phyloP scores from a whole-genome alignment of 2,888 invertebrate species.

The Heliconius ethilla region DNA sequence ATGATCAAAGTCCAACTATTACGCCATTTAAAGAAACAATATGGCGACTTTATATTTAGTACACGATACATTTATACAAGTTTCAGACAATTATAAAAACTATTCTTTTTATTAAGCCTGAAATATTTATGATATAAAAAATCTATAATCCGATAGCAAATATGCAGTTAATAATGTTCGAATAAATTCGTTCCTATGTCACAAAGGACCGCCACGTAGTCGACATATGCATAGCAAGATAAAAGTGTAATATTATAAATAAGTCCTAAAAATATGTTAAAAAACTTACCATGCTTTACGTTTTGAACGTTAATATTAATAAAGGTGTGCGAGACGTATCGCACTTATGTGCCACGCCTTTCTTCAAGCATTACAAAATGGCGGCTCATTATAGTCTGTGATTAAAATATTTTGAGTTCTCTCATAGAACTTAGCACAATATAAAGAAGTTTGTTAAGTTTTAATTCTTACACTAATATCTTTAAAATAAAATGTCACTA shows the following conservation, averaged over 20 bases:
- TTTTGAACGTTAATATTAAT: slow-evolving; percentile 58
- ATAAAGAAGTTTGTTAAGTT: slow-evolving; percentile 30
- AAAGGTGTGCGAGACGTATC: slow-evolving; percentile 48
- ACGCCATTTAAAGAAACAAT: background rate
- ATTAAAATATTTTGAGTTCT: slow-evolving; percentile 26
- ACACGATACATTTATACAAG: background rate
- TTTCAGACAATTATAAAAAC: background rate
- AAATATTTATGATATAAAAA: background rate
- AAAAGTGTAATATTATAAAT: background rate
- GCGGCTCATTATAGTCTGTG: slow-evolving; percentile 56
- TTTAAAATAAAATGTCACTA: slow-evolving; percentile 16
- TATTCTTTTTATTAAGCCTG: background rate
- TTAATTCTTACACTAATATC: slow-evolving; percentile 36
- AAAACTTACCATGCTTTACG: slow-evolving; percentile 70
- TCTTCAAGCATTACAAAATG: slow-evolving; percentile 66
- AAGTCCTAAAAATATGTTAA: slow-evolving; percentile 28
- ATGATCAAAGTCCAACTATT: background rate
- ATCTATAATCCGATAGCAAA: background rate
- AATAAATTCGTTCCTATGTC: background rate
- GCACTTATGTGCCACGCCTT: slow-evolving; percentile 67
- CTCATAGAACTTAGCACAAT: slow-evolving; percentile 44
- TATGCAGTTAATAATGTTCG: background rate
- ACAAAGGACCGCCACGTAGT: background rate
- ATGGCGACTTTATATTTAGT: background rate
- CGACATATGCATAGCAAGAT: background rate